phyloP scores from a whole-genome alignment of 2,797 vertebrate species.

The Falco naumanni region DNA sequence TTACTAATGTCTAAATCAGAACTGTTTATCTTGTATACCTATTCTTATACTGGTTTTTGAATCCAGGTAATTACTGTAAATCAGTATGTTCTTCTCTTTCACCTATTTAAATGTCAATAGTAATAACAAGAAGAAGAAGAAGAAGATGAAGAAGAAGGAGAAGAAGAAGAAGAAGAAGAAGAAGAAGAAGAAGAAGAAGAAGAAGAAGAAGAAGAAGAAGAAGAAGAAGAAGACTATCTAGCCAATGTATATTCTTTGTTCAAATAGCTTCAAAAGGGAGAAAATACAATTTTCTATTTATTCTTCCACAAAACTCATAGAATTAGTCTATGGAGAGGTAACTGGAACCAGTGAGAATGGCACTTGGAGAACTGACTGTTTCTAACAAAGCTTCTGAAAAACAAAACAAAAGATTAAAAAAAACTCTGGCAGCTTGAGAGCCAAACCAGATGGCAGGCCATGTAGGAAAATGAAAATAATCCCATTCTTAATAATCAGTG shows the following conservation, averaged over 20 bases:
- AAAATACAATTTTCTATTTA: not conserved
- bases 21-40: not conserved
- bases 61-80: not conserved
- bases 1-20: not conserved
- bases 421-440: not conserved
- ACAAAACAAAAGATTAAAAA: constrained; percentile 17
- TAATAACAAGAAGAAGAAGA: not conserved
- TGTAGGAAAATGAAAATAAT: constrained; percentile 4
- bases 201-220: too few species aligned
- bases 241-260: not conserved
- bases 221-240: not conserved
- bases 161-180: too few species aligned
- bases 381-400: constrained; percentile 18
- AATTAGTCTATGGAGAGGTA: not conserved
- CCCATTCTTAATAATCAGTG: not conserved
- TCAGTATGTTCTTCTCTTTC: not conserved
- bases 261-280: not conserved
- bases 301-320: not conserved
- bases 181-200: too few species aligned
- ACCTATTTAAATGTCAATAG: not conserved
- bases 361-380: not conserved
- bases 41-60: not conserved
- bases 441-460: not conserved
- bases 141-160: too few species aligned
- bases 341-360: not conserved